Conservation (phyloP, 1,140 invertebrate genomes). For the Radopholus similis region DNA sequence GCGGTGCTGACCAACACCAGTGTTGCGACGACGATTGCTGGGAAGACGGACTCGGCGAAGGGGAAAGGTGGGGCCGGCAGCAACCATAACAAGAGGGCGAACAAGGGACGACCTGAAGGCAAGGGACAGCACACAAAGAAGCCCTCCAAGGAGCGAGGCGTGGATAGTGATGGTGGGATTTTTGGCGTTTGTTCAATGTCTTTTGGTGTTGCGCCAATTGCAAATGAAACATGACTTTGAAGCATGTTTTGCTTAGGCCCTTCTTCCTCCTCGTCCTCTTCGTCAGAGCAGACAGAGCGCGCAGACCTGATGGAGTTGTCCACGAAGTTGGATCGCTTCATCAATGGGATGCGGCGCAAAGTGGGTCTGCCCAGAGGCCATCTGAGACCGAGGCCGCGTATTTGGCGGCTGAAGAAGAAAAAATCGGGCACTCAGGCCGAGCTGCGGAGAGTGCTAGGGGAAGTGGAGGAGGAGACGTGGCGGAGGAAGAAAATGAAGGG, state of each 20-base stretch:
- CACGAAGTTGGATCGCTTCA: background rate
- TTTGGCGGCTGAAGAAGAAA: background rate
- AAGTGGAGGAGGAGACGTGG: background rate
- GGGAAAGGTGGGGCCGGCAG: constrained; percentile 1
- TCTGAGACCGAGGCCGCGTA: background rate
- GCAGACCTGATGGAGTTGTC: background rate
- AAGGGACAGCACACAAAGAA: background rate
- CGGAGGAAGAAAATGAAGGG: background rate
- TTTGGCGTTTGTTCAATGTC: background rate
- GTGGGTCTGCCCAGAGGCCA: background rate
- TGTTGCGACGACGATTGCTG: too few relatives aligned
- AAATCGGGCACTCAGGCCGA: too few relatives aligned
- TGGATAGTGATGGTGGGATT: too few relatives aligned
- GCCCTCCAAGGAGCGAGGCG: too few relatives aligned
- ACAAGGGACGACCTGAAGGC: background rate
- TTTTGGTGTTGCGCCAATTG: background rate
- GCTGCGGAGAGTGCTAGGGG: too few relatives aligned
- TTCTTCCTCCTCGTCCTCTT: background rate
- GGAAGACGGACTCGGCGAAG: background rate
- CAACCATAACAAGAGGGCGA: background rate
- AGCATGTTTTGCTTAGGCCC: background rate
- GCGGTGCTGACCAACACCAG: background rate
- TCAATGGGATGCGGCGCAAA: background rate
- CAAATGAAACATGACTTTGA: too few relatives aligned
- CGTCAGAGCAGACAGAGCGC: background rate